A percentile compares a stretch with the other conserved stretches of the same genome.
These are phyloP conservation scores for Heliconius congener DNA, from an alignment of 1,140 invertebrate species.

Conservation along the genomic window DNA sequence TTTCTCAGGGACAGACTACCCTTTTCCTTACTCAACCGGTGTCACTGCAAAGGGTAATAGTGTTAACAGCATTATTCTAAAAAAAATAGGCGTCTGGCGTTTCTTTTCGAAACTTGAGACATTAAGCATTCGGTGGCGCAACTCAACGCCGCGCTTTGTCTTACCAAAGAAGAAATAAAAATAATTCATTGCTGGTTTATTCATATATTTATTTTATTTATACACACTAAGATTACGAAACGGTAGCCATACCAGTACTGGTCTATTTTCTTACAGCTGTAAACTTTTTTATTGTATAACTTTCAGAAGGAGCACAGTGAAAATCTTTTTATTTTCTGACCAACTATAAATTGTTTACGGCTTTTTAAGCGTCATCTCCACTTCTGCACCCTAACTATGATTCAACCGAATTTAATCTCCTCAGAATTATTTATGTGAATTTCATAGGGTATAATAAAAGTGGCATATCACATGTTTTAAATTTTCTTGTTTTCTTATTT, in stretches of 20 bases:
- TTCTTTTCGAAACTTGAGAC: too few species aligned
- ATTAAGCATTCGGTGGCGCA: too few species aligned
- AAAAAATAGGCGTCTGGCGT: too few species aligned
- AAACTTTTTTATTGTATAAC: slow-evolving; percentile 65
- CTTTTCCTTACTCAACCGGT: too few species aligned
- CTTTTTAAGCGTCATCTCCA: slow-evolving; percentile 58
- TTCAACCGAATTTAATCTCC: slow-evolving; percentile 49
- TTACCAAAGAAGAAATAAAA: too few species aligned
- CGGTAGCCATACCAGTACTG: slow-evolving; percentile 38
- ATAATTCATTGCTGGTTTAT: too few species aligned
- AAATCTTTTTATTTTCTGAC: slow-evolving; percentile 70
- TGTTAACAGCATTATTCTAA: too few species aligned
- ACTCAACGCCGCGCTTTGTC: too few species aligned
- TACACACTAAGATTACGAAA: slow-evolving; percentile 23
- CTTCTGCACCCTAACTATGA: slow-evolving; percentile 46
- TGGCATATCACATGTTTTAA: neutral
- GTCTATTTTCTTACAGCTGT: slow-evolving; percentile 62
- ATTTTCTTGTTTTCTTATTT: neutral
- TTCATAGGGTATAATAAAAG: neutral
- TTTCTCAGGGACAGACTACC: too few species aligned
- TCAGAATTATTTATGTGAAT: neutral
- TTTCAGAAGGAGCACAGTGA: slow-evolving; percentile 57
- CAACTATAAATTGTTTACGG: slow-evolving; percentile 64
- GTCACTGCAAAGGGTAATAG: too few species aligned
- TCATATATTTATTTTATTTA: neutral